Percentiles rank a stretch among this genome's conserved stretches.
These are phyloP conservation scores for Homarus gammarus DNA, from an alignment of 2,888 invertebrate species.

Conservation along the genomic window DNA sequence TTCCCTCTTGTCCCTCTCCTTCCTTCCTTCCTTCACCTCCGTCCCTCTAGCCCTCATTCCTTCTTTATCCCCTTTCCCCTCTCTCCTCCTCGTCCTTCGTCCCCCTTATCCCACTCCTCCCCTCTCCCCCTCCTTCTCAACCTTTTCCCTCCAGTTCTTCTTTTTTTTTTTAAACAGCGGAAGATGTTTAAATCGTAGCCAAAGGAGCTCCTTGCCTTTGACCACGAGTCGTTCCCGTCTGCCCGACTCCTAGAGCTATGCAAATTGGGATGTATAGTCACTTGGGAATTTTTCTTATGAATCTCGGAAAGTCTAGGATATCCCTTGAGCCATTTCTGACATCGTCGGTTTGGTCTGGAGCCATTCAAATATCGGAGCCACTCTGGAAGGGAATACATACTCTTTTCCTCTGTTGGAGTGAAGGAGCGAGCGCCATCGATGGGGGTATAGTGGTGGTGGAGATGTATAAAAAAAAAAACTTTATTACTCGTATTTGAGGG, in stretches of 20 bases:
- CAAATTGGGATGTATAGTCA: slow-evolving; percentile 16
- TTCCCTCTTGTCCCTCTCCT: not conserved
- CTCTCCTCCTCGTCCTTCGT: not conserved
- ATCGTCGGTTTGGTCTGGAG: slow-evolving; percentile 6
- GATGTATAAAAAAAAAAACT: too few species aligned
- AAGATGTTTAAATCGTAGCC: slow-evolving; percentile 16
- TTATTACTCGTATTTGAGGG: slow-evolving; percentile 10
- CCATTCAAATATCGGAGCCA: slow-evolving; percentile 11
- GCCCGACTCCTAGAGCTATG: slow-evolving; percentile 2
- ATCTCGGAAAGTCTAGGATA: not conserved
- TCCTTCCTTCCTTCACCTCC: not conserved
- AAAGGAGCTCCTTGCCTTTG: slow-evolving; percentile 10
- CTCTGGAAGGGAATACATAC: not conserved
- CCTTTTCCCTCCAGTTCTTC: not conserved
- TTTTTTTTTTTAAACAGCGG: slow-evolving; percentile 24
- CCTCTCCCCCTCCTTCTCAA: not conserved
- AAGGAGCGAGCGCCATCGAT: not conserved
- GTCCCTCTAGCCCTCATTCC: not conserved
- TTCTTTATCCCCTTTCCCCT: not conserved
- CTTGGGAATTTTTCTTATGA: slow-evolving; percentile 7
- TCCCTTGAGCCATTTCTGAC: not conserved
- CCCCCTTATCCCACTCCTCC: not conserved
- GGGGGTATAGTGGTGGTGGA: too few species aligned
- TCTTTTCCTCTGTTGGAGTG: slow-evolving; percentile 11
- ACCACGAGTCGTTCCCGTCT: slow-evolving; percentile 23